Percentiles rank a stretch among this genome's conserved stretches.
Evolutionary conservation across 2,888 invertebrate species (phyloP).

Genomic region (Eilema depressum): DNA sequence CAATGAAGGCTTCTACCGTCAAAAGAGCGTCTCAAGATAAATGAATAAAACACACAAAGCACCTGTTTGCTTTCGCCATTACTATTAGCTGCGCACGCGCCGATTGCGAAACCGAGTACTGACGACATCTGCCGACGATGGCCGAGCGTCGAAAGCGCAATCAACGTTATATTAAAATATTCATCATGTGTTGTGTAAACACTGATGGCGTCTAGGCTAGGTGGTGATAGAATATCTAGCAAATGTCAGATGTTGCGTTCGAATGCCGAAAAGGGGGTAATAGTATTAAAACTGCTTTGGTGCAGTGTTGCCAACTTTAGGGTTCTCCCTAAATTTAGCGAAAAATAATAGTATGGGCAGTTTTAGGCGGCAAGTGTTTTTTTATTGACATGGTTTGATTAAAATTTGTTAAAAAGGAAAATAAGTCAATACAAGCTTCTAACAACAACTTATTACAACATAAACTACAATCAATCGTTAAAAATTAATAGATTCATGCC

Average conservation of each 20-base stretch:
- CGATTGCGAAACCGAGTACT: conserved; percentile 59
- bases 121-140: conserved; percentile 50
- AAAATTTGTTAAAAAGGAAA: no score
- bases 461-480: conserved; percentile 23
- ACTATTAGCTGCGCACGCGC: conserved; percentile 60
- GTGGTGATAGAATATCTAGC: conserved; percentile 12
- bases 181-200: conserved; percentile 41
- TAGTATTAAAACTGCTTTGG: background rate
- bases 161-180: conserved; percentile 47
- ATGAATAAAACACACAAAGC: conserved; percentile 59
- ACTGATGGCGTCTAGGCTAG: conserved; percentile 11
- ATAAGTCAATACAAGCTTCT: background rate
- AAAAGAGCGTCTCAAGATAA: conserved; percentile 33
- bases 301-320: background rate
- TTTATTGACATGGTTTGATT: no score
- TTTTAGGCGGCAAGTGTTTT: no score
- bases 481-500: conserved; percentile 31
- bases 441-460: background rate
- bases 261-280: conserved; percentile 4
- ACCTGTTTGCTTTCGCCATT: conserved; percentile 69
- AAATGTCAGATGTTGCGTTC: conserved; percentile 16
- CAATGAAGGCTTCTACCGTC: conserved; percentile 14
- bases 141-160: conserved; percentile 44
- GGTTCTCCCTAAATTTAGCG: background rate
- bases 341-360: background rate